Percentiles rank a stretch among this genome's conserved stretches.
Conservation (phyloP, 1,140 invertebrate genomes). For the Apocrypta bakeri region DNA sequence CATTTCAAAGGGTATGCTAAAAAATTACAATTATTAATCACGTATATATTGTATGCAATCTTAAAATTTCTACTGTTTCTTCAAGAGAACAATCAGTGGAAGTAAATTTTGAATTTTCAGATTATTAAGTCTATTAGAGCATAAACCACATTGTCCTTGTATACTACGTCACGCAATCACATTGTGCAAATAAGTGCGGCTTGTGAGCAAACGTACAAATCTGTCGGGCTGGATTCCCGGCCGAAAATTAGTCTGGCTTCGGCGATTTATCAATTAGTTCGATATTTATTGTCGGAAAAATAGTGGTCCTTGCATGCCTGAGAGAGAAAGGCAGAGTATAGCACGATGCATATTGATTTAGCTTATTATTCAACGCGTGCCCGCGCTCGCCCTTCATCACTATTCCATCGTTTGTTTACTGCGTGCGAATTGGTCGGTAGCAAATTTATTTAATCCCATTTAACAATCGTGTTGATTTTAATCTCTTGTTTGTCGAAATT, state of each 20-base stretch:
- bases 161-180: neutral
- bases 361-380: slow-evolving; percentile 18
- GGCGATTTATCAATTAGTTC: slow-evolving; percentile 10
- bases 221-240: neutral
- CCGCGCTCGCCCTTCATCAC: neutral
- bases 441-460: neutral
- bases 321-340: no score
- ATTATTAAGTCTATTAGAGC: neutral
- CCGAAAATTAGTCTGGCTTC: neutral
- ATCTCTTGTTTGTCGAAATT: neutral
- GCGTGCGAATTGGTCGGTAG: neutral
- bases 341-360: slow-evolving; percentile 3
- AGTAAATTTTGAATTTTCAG: neutral
- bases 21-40: no score
- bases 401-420: slow-evolving; percentile 37
- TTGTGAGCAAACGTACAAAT: neutral
- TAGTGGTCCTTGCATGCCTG: neutral
- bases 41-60: no score
- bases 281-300: slow-evolving; percentile 16
- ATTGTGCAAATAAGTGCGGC: neutral
- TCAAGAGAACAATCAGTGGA: no score
- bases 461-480: slow-evolving; percentile 2
- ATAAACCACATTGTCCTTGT: neutral
- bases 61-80: no score
- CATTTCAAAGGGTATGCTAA: no score